Conservation (phyloP, 1,140 invertebrate species). For the Polypedilum vanderplanki region DNA sequence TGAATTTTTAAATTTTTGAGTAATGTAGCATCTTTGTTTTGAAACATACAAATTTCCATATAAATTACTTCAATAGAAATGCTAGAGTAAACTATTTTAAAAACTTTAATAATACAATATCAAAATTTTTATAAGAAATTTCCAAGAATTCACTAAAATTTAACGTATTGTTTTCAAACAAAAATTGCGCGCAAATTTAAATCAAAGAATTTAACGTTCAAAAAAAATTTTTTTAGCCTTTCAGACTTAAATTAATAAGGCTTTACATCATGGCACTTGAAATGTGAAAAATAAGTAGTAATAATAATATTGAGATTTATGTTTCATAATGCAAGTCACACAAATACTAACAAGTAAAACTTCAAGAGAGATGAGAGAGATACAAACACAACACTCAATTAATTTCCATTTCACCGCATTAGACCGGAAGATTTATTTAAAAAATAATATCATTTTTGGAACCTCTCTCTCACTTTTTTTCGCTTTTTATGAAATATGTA, state of each 20-base stretch:
- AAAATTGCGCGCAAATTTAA: too few relatives aligned
- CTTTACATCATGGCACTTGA: not conserved
- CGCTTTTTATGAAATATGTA: not conserved
- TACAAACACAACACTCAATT: conserved; percentile 17
- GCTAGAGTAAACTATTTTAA: too few relatives aligned
- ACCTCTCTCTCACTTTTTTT: not conserved
- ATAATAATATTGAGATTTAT: conserved; percentile 13
- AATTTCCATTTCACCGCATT: conserved; percentile 28
- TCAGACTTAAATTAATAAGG: not conserved
- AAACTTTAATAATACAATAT: too few relatives aligned
- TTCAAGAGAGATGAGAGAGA: too few relatives aligned
- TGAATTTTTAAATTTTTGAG: too few relatives aligned
- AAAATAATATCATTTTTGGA: conserved; percentile 14
- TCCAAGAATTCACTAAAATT: too few relatives aligned
- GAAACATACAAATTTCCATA: too few relatives aligned
- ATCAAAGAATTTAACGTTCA: too few relatives aligned
- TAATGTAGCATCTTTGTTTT: too few relatives aligned
- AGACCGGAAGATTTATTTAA: conserved; percentile 27
- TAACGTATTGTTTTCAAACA: too few relatives aligned
- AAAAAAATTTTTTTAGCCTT: not conserved
- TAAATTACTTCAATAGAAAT: too few relatives aligned
- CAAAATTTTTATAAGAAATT: too few relatives aligned
- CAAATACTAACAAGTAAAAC: not conserved
- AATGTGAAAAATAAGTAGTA: not conserved
- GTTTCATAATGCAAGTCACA: not conserved